Evolutionary conservation across 2,797 vertebrate species (phyloP).

Genomic region (Enteromius fasciolatus): DNA sequence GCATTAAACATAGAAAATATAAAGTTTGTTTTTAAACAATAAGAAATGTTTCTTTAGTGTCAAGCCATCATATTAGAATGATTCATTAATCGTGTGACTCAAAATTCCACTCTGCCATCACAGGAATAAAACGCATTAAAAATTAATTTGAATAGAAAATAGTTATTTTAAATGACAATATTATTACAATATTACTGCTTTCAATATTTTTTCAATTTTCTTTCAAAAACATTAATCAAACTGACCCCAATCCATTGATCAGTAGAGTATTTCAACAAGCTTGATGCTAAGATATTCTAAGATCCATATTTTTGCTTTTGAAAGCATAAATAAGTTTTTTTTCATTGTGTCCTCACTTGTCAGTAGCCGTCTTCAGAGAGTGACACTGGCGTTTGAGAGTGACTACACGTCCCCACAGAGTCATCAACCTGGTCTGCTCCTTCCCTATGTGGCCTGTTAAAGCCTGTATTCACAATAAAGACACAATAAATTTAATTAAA

Average conservation of each 20-base stretch:
- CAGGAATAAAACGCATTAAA: neutral
- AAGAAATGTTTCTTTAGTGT: neutral
- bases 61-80: neutral
- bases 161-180: neutral
- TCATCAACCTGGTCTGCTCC: conserved; percentile 78
- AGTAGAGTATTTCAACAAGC: neutral
- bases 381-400: conserved; percentile 83
- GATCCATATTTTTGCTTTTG: neutral
- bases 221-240: neutral
- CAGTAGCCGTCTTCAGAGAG: conserved; percentile 85
- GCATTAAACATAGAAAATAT: neutral
- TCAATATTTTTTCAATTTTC: neutral
- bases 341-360: conserved; percentile 77
- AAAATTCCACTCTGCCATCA: neutral
- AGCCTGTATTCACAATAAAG: conserved; percentile 65
- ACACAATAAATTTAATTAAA: neutral
- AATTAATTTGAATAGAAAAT: neutral
- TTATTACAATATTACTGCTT: neutral
- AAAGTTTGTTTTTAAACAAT: too few relatives aligned
- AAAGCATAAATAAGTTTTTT: neutral
- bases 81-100: neutral
- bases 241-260: neutral
- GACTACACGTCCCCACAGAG: conserved; percentile 84
- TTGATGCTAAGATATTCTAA: neutral
- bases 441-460: conserved; percentile 70